Percentiles rank a stretch among this genome's conserved stretches.
Evolutionary conservation across 2,888 invertebrate species (phyloP).

Genomic region (Yponomeuta malinellus): DNA sequence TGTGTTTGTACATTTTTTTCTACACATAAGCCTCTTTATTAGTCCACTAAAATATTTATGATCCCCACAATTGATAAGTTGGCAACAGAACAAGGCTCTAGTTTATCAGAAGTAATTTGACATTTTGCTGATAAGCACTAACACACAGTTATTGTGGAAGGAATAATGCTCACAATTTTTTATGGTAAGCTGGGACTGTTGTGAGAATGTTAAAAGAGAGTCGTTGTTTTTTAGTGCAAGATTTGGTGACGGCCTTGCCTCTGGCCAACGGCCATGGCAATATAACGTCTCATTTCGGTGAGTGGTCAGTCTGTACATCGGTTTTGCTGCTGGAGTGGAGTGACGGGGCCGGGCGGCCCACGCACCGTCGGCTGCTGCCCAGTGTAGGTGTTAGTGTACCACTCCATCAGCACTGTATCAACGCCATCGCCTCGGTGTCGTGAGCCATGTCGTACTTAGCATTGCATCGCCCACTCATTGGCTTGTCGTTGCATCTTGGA

Average conservation of each 20-base stretch:
- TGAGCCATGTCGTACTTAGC: constrained; percentile 61
- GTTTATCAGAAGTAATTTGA: constrained; percentile 30
- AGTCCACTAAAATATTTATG: constrained; percentile 18
- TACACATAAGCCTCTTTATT: constrained; percentile 4
- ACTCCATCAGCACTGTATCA: constrained; percentile 37
- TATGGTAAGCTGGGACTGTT: constrained; percentile 19
- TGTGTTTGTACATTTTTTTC: not conserved
- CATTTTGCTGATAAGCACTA: constrained; percentile 26
- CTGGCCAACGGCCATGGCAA: constrained; percentile 75
- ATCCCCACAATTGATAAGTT: constrained; percentile 28
- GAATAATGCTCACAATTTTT: constrained; percentile 8
- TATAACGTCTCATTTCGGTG: constrained; percentile 74
- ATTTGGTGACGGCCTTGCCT: constrained; percentile 76
- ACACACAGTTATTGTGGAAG: constrained; percentile 19
- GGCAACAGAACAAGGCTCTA: constrained; percentile 21
- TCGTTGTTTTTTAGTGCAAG: constrained; percentile 76
- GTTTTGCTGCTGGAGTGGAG: constrained; percentile 36
- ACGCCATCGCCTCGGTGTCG: constrained; percentile 53
- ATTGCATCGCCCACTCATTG: constrained; percentile 60
- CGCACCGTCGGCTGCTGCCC: constrained; percentile 35
- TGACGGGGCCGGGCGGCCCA: not conserved
- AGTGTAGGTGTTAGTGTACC: constrained; percentile 45
- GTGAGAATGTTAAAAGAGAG: constrained; percentile 64
- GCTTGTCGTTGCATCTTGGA: constrained; percentile 68
- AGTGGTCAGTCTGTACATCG: constrained; percentile 66